Conservation (phyloP, 2,888 invertebrate genomes). For the Saturnia japonica region DNA sequence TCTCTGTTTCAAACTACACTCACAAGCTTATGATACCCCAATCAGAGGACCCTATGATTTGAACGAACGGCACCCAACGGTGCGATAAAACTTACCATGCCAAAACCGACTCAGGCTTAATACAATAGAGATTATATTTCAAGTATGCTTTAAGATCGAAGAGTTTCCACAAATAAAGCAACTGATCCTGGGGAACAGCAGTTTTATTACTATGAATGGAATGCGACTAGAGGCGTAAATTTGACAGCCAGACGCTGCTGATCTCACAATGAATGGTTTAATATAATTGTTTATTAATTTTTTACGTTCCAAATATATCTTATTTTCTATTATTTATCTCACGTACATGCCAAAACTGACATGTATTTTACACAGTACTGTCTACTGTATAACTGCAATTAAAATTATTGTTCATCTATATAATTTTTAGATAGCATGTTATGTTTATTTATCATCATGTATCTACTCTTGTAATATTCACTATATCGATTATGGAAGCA, state of each 20-base stretch:
- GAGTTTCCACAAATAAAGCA: constrained; percentile 45
- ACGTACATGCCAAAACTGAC: no score
- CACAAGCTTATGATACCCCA: constrained; percentile 69
- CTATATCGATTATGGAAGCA: no score
- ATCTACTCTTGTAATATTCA: no score
- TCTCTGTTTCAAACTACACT: constrained; percentile 66
- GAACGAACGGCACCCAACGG: constrained; percentile 37
- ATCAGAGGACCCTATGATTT: constrained; percentile 68
- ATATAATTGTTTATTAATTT: neutral
- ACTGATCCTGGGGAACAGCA: constrained; percentile 46
- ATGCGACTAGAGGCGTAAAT: constrained; percentile 53
- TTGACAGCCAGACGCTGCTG: constrained; percentile 37
- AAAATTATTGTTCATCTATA: no score
- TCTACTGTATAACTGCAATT: no score
- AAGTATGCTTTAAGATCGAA: constrained; percentile 26
- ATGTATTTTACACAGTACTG: no score
- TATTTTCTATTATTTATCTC: neutral
- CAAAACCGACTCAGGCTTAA: constrained; percentile 34
- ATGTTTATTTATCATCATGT: no score
- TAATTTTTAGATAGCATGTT: no score
- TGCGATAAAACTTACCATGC: constrained; percentile 22
- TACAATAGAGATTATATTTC: constrained; percentile 27
- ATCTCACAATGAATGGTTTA: constrained; percentile 15
- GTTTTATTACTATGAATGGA: constrained; percentile 57
- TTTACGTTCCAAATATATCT: neutral